phyloP scores from a whole-genome alignment of 2,797 vertebrate genomes.

The Pseudochaenichthys georgianus region DNA sequence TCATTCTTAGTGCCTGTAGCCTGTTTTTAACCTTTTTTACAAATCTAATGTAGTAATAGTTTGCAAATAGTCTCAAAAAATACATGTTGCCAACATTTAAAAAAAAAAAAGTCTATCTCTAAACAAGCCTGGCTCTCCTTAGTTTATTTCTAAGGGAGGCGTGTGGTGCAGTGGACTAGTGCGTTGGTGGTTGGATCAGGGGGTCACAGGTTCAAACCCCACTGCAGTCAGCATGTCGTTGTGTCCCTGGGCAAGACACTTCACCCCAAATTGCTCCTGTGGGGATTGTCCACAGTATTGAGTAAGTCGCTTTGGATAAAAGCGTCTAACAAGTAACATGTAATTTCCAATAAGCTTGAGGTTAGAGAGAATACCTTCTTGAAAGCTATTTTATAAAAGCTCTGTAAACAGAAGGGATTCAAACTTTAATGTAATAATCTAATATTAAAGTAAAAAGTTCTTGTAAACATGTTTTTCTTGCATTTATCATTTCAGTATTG shows the following conservation, averaged over 20 bases:
- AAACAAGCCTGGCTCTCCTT: not conserved
- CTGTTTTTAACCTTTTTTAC: not conserved
- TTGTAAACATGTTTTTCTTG: not conserved
- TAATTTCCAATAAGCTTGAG: not conserved
- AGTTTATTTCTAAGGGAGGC: not conserved
- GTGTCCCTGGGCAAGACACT: too few species aligned
- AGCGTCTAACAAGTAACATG: too few species aligned
- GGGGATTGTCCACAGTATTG: too few species aligned
- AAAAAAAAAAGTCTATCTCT: not conserved
- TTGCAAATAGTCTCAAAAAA: not conserved
- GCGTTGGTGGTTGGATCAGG: too few species aligned
- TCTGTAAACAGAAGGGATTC: not conserved
- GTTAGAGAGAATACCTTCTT: not conserved
- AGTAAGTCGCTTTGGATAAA: too few species aligned
- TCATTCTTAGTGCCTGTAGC: not conserved
- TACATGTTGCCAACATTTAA: not conserved
- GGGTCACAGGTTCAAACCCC: too few species aligned
- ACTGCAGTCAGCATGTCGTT: too few species aligned
- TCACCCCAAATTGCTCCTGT: too few species aligned
- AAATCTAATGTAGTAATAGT: not conserved
- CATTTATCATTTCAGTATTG: conserved; percentile 9
- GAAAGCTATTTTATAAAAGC: conserved; percentile 8
- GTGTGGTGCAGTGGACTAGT: too few species aligned
- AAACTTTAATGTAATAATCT: not conserved
- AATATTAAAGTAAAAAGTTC: not conserved